phyloP scores from a whole-genome alignment of 2,797 vertebrate species.

The Zalophus californianus region DNA sequence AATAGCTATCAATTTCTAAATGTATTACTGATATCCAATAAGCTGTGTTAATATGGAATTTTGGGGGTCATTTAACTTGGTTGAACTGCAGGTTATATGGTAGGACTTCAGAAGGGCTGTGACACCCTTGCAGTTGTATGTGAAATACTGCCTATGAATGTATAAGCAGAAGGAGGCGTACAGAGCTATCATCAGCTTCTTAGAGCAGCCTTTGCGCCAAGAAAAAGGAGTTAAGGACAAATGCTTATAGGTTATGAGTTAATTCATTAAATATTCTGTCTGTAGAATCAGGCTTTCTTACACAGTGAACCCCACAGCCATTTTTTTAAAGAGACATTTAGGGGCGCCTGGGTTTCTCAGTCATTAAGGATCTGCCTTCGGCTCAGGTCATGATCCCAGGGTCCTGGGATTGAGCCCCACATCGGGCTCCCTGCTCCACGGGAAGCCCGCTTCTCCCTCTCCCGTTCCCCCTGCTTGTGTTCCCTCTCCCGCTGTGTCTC shows the following conservation, averaged over 20 bases:
- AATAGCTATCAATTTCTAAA: not conserved
- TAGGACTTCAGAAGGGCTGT: not conserved
- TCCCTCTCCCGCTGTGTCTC: too few relatives aligned
- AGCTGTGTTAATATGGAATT: not conserved
- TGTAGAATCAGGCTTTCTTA: not conserved
- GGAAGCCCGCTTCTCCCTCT: too few relatives aligned
- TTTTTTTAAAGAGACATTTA: conserved; percentile 11
- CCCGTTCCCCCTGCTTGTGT: too few relatives aligned
- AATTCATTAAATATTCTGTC: not conserved
- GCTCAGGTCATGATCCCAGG: too few relatives aligned
- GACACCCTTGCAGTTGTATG: not conserved
- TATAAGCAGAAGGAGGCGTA: too few relatives aligned
- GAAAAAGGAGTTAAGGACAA: not conserved
- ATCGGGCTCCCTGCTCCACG: too few relatives aligned
- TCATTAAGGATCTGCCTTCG: too few relatives aligned
- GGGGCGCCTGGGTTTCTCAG: too few relatives aligned
- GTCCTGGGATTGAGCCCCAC: too few relatives aligned
- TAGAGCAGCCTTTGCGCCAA: not conserved
- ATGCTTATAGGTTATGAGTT: not conserved
- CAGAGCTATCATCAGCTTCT: not conserved
- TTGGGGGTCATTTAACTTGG: not conserved
- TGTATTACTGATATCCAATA: not conserved
- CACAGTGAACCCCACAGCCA: conserved; percentile 42
- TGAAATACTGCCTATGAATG: not conserved
- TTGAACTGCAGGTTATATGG: not conserved